A percentile compares a stretch with the other conserved stretches of the same genome.
phyloP scores from a whole-genome alignment of 2,797 vertebrate species.

The Steatocranus sp. region DNA sequence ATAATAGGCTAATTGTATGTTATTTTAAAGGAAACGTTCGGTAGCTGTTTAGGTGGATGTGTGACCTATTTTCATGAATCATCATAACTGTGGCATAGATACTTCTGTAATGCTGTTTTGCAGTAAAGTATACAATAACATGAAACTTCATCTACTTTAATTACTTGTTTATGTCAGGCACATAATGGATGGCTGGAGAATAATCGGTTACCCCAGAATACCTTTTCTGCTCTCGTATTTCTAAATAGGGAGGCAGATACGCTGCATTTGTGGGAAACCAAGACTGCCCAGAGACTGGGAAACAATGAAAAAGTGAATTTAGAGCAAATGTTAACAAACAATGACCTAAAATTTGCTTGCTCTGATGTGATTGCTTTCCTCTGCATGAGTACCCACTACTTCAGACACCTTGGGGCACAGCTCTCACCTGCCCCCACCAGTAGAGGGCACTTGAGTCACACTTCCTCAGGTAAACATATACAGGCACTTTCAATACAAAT shows the following conservation, averaged over 20 bases:
- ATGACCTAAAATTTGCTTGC: neutral
- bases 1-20: neutral
- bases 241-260: neutral
- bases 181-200: neutral
- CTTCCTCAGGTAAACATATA: neutral
- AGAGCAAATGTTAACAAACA: neutral
- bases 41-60: neutral
- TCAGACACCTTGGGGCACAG: neutral
- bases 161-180: neutral
- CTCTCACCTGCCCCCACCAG: slow-evolving; percentile 49
- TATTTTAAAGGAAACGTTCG: neutral
- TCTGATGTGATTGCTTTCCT: neutral
- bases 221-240: rapidly evolving
- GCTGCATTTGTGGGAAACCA: neutral
- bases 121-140: neutral
- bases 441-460: slow-evolving; percentile 68
- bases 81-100: neutral
- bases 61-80: neutral
- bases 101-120: neutral
- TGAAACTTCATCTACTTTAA: neutral
- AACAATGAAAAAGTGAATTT: neutral
- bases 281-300: rapidly evolving
- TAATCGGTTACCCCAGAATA: neutral
- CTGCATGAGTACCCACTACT: neutral
- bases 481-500: neutral